These are phyloP conservation scores for Balearica regulorum DNA, from an alignment of 2,797 vertebrate species.

Conservation along the genomic window DNA sequence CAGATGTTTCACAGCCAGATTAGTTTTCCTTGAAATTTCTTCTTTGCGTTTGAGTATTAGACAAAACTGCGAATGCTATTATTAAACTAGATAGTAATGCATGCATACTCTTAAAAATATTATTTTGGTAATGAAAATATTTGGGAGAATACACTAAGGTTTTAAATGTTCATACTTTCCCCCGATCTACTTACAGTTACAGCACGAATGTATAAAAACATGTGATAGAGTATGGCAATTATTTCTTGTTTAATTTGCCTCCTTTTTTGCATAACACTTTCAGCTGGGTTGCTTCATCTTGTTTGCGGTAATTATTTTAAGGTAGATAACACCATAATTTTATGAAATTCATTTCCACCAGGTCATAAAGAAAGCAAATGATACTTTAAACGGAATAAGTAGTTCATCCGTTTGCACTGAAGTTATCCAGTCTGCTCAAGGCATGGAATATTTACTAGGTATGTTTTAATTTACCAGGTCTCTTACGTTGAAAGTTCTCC, in stretches of 20 bases:
- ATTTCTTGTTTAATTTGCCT: neutral
- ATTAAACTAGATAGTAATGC: neutral
- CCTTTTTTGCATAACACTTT: neutral
- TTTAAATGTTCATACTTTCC: neutral
- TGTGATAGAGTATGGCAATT: neutral
- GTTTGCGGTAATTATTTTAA: neutral
- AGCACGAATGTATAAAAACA: neutral
- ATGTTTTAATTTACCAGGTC: slow-evolving; percentile 45
- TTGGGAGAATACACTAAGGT: neutral
- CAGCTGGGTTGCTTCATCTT: neutral
- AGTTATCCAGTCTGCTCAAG: slow-evolving; percentile 97
- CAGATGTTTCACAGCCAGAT: neutral
- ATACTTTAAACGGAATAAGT: slow-evolving; percentile 96
- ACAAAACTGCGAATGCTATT: neutral
- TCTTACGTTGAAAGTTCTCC: neutral
- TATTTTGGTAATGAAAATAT: neutral
- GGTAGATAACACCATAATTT: neutral
- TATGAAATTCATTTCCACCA: slow-evolving; percentile 60
- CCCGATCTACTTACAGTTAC: neutral
- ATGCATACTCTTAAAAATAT: neutral
- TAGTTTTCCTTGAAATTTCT: neutral
- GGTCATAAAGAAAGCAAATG: slow-evolving; percentile 97
- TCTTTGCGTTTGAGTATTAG: neutral
- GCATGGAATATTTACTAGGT: slow-evolving; percentile 99
- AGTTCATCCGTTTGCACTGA: slow-evolving; percentile 97